These are phyloP conservation scores for Paraescarpia echinospica DNA, from an alignment of 1,140 invertebrate species.

Conservation along the genomic window DNA sequence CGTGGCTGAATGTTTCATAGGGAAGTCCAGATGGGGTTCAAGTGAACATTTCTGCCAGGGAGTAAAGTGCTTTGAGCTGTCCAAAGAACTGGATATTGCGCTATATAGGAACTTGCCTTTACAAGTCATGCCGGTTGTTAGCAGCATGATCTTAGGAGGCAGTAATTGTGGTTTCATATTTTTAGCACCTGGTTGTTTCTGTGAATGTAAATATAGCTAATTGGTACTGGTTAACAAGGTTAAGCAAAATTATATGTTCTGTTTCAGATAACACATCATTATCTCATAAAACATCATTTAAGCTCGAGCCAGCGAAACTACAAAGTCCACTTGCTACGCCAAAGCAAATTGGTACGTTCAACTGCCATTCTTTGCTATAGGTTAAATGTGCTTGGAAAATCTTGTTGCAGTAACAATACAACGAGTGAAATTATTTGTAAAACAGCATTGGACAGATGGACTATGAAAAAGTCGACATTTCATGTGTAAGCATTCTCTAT, in stretches of 20 bases:
- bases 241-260: neutral
- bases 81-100: too few species aligned
- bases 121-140: too few species aligned
- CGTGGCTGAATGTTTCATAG: too few species aligned
- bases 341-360: neutral
- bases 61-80: too few species aligned
- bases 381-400: too few species aligned
- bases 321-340: conserved; percentile 8
- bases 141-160: too few species aligned
- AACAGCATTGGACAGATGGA: neutral
- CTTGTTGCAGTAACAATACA: neutral
- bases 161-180: too few species aligned
- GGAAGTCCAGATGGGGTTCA: too few species aligned
- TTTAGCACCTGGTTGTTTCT: neutral
- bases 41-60: too few species aligned
- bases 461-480: neutral
- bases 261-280: neutral
- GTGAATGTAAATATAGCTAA: neutral
- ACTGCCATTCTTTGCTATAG: neutral
- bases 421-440: neutral
- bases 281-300: conserved; percentile 11
- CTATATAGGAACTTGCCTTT: too few species aligned
- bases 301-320: conserved; percentile 19
- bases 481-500: neutral
- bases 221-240: neutral